Evolutionary conservation across 35 echinoderm and acorn worm genomes (phyloP).

Genomic region (Acanthaster planci): DNA sequence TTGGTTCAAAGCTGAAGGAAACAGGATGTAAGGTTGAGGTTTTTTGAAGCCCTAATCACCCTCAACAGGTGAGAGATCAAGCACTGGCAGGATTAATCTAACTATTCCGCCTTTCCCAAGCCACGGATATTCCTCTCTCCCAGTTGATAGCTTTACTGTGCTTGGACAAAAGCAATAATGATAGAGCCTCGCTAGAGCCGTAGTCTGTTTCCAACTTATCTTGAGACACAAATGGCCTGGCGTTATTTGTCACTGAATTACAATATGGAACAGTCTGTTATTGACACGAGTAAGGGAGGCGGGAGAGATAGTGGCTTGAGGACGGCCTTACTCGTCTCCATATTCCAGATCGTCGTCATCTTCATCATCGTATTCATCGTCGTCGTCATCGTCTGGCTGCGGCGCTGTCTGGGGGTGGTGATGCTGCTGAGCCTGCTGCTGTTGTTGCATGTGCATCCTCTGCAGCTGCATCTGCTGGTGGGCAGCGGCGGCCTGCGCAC

Average conservation of each 20-base stretch:
- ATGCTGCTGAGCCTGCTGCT: constrained; percentile 36
- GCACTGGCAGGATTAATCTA: too few species aligned
- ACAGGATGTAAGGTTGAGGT: too few species aligned
- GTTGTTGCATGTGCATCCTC: constrained; percentile 50
- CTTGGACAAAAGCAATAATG: too few species aligned
- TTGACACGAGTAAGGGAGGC: constrained; percentile 25
- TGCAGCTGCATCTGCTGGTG: constrained; percentile 27
- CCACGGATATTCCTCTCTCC: too few species aligned
- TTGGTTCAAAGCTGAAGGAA: too few species aligned
- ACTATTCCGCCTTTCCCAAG: too few species aligned
- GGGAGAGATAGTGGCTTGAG: constrained; percentile 11
- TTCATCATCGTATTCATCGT: constrained; percentile 58
- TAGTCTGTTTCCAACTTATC: neutral
- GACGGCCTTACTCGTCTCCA: constrained; percentile 45
- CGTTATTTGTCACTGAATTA: constrained; percentile 10
- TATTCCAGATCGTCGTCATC: constrained; percentile 70
- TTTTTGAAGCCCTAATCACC: too few species aligned
- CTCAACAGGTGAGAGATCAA: too few species aligned
- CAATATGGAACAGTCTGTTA: constrained; percentile 13
- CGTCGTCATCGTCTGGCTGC: constrained; percentile 10
- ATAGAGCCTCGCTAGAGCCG: too few species aligned
- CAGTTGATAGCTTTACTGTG: too few species aligned
- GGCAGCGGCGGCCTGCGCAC: constrained; percentile 18
- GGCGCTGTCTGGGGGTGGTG: constrained; percentile 1
- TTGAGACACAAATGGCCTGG: constrained; percentile 3